Evolutionary conservation across 2,888 invertebrate species (phyloP), one percentile per base, ranked within the genome.

Genomic region (Apamea monoglypha): DNA sequence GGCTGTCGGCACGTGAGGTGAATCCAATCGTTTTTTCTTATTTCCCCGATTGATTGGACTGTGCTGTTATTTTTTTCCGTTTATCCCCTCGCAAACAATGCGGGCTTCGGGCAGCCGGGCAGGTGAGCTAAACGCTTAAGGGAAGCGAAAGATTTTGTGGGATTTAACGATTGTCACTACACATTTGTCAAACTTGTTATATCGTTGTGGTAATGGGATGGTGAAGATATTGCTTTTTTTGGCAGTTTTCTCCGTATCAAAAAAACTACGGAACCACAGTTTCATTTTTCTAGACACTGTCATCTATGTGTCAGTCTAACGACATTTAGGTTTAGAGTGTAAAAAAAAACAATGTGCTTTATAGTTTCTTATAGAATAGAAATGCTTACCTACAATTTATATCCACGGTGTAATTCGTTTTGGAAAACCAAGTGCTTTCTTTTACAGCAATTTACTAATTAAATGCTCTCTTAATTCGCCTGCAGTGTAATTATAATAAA

Each of bases 11-110:
- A 95, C 96, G 96, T 96, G 96, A 95, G 94, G 91, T 90, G 96
- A 95, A 96, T 96, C 91, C 94, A 92, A 95, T 95, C 93, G 94
- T 94, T 94, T 95, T 94, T 94, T 95, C 94, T 94, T 95, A 92
- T 93, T 91, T 90, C 92, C 92, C 92, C 94, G 95, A 95, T 95
- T 96, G 96, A 96, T 95, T 96, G 95, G 96, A 92, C 92, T 88
- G 91, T 87, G 92, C 85, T 88, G 90, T 92, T 90, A 91, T 94
- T 93, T 92, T 94, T 93, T 94, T 94, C 91, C 93, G 92, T 93
- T 93, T 93, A 92, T 92, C 93, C 91, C 90, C 93, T 94, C 94
- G 92, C 95, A 95, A 94, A 91, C 91, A 91, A 89, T 84, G 86
- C 63, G 85, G 44, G 56, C 29, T 61, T 69, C 63, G 91, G 91